Evolutionary conservation across 2,888 invertebrate genomes (phyloP).

Genomic region (Dione vanillae): DNA sequence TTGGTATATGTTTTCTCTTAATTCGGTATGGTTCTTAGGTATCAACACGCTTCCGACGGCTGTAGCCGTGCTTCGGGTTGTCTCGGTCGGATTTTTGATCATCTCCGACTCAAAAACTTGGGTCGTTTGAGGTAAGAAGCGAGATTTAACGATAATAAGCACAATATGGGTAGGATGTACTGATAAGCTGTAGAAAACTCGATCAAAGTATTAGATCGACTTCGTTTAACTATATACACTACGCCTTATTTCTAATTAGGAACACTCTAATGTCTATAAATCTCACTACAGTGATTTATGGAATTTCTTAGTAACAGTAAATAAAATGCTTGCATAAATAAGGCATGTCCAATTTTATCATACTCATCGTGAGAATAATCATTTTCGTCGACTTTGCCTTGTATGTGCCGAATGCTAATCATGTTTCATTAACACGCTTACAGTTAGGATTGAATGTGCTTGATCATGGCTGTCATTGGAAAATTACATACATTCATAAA

Average conservation of each 20-base stretch:
- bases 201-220: constrained; percentile 42
- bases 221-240: constrained; percentile 18
- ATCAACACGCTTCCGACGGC: constrained; percentile 77
- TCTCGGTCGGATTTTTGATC: constrained; percentile 77
- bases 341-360: constrained; percentile 12
- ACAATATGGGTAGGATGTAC: constrained; percentile 39
- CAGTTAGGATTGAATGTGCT: constrained; percentile 22
- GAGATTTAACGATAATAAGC: constrained; percentile 52
- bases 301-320: constrained; percentile 8
- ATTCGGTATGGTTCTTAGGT: constrained; percentile 79
- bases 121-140: constrained; percentile 79
- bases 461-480: constrained; percentile 7
- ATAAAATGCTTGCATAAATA: constrained; percentile 24
- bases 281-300: constrained; percentile 10
- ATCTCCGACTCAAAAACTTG: constrained; percentile 80
- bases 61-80: constrained; percentile 76
- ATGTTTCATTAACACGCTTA: constrained; percentile 29
- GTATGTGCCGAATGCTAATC: constrained; percentile 35
- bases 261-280: constrained; percentile 14
- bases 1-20: constrained; percentile 50
- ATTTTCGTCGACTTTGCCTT: constrained; percentile 38
- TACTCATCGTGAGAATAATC: constrained; percentile 21
- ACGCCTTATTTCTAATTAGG: constrained; percentile 27
- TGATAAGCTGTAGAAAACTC: constrained; percentile 40
- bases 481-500: constrained; percentile 8